These are phyloP conservation scores for Saccopteryx bilineata DNA, from an alignment of 2,113 vertebrate species.

Conservation along the genomic window DNA sequence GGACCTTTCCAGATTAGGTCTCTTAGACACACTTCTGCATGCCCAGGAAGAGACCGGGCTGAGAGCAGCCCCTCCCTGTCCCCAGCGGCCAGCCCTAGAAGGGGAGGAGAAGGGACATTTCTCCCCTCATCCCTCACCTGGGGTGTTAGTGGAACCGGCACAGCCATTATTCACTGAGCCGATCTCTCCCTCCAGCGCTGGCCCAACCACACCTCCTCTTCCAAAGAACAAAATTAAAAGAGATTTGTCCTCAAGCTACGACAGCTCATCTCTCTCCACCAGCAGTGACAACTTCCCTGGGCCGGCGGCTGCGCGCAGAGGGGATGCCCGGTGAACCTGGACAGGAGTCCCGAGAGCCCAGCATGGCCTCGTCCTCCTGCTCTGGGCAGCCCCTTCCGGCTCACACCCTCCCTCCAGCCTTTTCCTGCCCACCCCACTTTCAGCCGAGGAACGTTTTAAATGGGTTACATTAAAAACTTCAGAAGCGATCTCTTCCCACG, in stretches of 20 bases:
- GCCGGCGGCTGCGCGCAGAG: background rate
- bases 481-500: background rate
- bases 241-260: constrained; percentile 65
- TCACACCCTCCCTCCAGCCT: background rate
- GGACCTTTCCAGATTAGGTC: background rate
- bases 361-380: background rate
- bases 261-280: constrained; percentile 59
- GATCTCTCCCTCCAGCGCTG: constrained; percentile 1
- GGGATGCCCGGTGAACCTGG: background rate
- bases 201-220: background rate
- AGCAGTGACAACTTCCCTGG: background rate
- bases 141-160: background rate
- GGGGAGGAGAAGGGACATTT: rapidly evolving
- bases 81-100: background rate
- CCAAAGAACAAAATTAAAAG: constrained; percentile 77
- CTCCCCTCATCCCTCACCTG: constrained; percentile 19
- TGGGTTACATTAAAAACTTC: constrained; percentile 5
- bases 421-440: background rate
- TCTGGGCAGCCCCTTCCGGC: background rate
- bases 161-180: constrained; percentile 49
- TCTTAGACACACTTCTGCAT: rapidly evolving
- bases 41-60: background rate
- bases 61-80: background rate
- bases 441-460: background rate
- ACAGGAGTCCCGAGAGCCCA: background rate